Evolutionary conservation across 2,888 invertebrate genomes (phyloP).

Genomic region (Itoplectis maculator): DNA sequence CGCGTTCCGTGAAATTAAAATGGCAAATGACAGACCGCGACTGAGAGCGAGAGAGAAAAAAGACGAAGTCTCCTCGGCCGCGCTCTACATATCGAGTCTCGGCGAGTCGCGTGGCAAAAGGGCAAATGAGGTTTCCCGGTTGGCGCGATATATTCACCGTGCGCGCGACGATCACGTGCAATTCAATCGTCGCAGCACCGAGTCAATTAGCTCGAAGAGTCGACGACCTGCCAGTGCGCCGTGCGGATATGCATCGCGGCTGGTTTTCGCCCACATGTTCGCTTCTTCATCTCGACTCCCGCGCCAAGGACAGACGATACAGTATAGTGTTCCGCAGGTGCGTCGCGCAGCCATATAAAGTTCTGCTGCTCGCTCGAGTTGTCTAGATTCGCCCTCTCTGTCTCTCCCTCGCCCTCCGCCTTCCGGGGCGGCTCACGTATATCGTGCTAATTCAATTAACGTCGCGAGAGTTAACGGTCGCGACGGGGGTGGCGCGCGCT

Average conservation of each 20-base stretch:
- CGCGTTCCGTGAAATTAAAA: not conserved
- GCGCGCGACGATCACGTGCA: constrained; percentile 26
- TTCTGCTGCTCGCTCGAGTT: constrained; percentile 30
- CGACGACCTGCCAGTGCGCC: constrained; percentile 36
- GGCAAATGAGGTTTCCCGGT: constrained; percentile 5
- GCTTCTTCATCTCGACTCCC: not conserved
- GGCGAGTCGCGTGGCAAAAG: not conserved
- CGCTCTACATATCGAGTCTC: not conserved
- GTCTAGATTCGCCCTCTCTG: constrained; percentile 36
- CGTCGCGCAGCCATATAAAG: constrained; percentile 63
- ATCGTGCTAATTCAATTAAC: constrained; percentile 51
- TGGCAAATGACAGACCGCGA: not conserved
- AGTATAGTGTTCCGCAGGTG: constrained; percentile 24
- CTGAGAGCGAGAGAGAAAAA: not conserved
- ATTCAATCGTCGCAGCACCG: constrained; percentile 41
- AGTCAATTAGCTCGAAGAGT: constrained; percentile 54
- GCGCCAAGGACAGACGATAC: not conserved
- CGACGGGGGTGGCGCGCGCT: constrained; percentile 21
- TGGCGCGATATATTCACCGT: constrained; percentile 22
- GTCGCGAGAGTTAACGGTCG: constrained; percentile 19
- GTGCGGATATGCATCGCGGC: constrained; percentile 16
- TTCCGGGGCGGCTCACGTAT: not conserved
- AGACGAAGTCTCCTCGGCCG: no score
- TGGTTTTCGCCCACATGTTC: constrained; percentile 23
- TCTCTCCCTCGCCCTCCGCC: not conserved